Percentiles rank a stretch among this genome's conserved stretches.
Evolutionary conservation across 2,888 invertebrate species (phyloP).

Genomic region (Belgica antarctica): DNA sequence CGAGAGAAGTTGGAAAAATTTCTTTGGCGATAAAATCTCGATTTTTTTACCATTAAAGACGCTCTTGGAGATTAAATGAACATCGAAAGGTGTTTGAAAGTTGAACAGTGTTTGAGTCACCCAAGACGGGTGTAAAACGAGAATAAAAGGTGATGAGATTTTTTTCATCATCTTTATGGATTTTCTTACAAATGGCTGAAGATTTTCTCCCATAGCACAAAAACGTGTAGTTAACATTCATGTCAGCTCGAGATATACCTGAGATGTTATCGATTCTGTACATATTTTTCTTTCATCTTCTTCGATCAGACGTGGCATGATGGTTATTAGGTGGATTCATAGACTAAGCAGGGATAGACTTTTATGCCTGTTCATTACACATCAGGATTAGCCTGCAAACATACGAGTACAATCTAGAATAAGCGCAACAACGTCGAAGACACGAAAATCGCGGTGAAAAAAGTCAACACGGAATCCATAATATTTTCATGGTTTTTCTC

Average conservation of each 20-base stretch:
- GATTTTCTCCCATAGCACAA: background rate
- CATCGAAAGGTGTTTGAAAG: slow-evolving; percentile 30
- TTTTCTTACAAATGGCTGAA: slow-evolving; percentile 14
- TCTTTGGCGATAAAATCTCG: slow-evolving; percentile 4
- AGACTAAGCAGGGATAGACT: no score
- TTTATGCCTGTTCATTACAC: no score
- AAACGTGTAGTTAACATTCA: slow-evolving; percentile 19
- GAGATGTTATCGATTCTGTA: slow-evolving; percentile 27
- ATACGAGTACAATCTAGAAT: no score
- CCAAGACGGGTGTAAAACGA: background rate
- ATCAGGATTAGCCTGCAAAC: no score
- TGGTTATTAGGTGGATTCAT: slow-evolving; percentile 4
- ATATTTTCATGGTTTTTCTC: slow-evolving; percentile 17
- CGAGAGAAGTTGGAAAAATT: background rate
- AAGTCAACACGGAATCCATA: background rate
- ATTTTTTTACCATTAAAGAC: slow-evolving; percentile 33
- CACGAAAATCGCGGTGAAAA: no score
- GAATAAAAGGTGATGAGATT: slow-evolving; percentile 23
- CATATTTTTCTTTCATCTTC: slow-evolving; percentile 26
- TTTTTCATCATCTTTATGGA: slow-evolving; percentile 27
- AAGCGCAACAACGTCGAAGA: no score
- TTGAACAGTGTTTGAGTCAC: background rate
- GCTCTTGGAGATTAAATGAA: slow-evolving; percentile 21
- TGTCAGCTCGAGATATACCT: slow-evolving; percentile 28
- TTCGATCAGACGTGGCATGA: background rate